A percentile compares a stretch with the other conserved stretches of the same genome.
phyloP scores from a whole-genome alignment of 1,140 invertebrate genomes.

The Coenobita brevimanus region DNA sequence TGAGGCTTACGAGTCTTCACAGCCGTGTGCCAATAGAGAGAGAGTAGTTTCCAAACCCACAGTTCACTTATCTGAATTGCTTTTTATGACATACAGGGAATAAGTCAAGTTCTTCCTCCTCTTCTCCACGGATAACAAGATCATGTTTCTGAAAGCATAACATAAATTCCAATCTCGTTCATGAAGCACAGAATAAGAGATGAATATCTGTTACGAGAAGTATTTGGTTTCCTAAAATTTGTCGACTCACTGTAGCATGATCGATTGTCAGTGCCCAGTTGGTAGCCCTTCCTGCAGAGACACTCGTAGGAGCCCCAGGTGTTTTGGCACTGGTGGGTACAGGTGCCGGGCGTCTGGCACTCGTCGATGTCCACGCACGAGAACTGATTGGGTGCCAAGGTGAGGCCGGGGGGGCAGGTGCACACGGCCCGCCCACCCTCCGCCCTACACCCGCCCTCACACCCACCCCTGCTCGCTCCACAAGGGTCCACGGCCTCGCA shows the following conservation, averaged over 20 bases:
- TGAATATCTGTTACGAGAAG: too few relatives aligned
- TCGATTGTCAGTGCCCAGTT: constrained; percentile 43
- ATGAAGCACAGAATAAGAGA: too few relatives aligned
- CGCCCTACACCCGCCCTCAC: constrained; percentile 75
- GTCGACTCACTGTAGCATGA: constrained; percentile 71
- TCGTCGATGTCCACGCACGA: constrained; percentile 71
- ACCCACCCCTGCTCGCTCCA: constrained; percentile 73
- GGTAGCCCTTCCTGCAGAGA: constrained; percentile 74
- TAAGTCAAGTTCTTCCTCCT: too few relatives aligned
- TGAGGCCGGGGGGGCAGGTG: constrained; percentile 69
- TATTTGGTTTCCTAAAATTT: too few relatives aligned
- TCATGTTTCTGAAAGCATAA: too few relatives aligned
- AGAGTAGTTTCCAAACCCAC: too few relatives aligned
- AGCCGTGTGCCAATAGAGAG: too few relatives aligned
- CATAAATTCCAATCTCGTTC: too few relatives aligned
- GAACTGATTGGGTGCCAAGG: constrained; percentile 71
- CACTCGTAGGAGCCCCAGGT: constrained; percentile 76
- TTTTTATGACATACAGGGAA: too few relatives aligned
- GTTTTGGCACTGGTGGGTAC: constrained; percentile 72
- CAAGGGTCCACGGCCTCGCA: constrained; percentile 75
- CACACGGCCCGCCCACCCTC: constrained; percentile 69
- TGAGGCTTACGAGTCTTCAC: too few relatives aligned
- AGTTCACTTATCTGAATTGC: too few relatives aligned
- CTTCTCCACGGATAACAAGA: too few relatives aligned
- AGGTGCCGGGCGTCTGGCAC: constrained; percentile 69